phyloP scores from a whole-genome alignment of 2,888 invertebrate genomes.

The Clistopyga incitator region DNA sequence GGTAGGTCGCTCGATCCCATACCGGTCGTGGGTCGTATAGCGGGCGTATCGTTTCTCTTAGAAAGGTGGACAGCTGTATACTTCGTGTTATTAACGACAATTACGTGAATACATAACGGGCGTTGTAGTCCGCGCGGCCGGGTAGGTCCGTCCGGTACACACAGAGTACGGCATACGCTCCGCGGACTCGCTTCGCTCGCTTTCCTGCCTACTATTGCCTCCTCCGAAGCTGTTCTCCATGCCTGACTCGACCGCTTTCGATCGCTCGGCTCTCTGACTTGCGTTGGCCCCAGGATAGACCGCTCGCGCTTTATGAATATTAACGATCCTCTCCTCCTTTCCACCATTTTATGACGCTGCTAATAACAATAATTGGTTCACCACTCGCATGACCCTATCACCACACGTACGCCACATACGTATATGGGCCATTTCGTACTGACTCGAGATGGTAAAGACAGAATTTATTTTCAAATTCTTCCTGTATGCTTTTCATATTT shows the following conservation, averaged over 20 bases:
- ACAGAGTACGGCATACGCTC: slow-evolving; percentile 23
- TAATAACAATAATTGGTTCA: slow-evolving; percentile 76
- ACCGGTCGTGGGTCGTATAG: slow-evolving; percentile 46
- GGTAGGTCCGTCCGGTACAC: slow-evolving; percentile 35
- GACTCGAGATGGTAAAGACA: too few relatives aligned
- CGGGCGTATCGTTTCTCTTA: slow-evolving; percentile 57
- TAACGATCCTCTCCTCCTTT: slow-evolving; percentile 68
- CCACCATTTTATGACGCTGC: slow-evolving; percentile 65
- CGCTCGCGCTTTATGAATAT: slow-evolving; percentile 73
- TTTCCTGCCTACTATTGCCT: slow-evolving; percentile 36
- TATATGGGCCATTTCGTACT: too few relatives aligned
- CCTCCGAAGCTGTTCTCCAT: slow-evolving; percentile 29
- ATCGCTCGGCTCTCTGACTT: slow-evolving; percentile 35
- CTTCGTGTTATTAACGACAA: slow-evolving; percentile 67
- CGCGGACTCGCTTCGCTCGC: slow-evolving; percentile 16
- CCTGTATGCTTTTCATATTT: too few relatives aligned
- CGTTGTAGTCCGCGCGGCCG: slow-evolving; percentile 48
- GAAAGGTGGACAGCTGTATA: slow-evolving; percentile 66
- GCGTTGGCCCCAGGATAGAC: slow-evolving; percentile 44
- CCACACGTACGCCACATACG: slow-evolving; percentile 42
- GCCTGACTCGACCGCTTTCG: slow-evolving; percentile 38
- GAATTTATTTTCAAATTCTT: too few relatives aligned
- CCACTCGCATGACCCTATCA: slow-evolving; percentile 59
- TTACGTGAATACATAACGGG: slow-evolving; percentile 64
- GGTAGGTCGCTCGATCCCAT: slow-evolving; percentile 44